These are phyloP conservation scores for Phaedon cochleariae DNA, from an alignment of 2,888 invertebrate species.

Conservation along the genomic window DNA sequence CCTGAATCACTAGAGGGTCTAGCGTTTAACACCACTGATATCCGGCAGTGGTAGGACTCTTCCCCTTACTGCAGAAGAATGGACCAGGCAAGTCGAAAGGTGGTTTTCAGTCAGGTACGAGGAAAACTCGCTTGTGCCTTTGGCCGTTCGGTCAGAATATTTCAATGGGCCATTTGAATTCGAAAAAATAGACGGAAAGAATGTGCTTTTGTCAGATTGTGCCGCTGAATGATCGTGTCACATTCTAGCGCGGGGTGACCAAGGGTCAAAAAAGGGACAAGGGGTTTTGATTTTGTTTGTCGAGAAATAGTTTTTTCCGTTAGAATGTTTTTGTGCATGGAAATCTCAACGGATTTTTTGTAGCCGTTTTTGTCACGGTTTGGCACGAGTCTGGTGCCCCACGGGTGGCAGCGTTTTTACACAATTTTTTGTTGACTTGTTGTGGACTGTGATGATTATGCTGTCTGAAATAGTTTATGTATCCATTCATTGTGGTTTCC, in stretches of 20 bases:
- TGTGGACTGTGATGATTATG: no score
- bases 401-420: conserved; percentile 35
- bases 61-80: conserved; percentile 40
- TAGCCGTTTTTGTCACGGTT: conserved; percentile 39
- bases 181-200: conserved; percentile 42
- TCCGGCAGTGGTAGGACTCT: conserved; percentile 31
- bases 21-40: conserved; percentile 20
- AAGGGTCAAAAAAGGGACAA: conserved; percentile 48
- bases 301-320: conserved; percentile 47
- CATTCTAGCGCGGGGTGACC: conserved; percentile 44
- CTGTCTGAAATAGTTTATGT: no score
- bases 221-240: conserved; percentile 29
- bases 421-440: conserved; percentile 44
- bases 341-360: conserved; percentile 52
- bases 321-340: conserved; percentile 39
- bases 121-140: conserved; percentile 25
- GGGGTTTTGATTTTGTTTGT: conserved; percentile 41
- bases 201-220: conserved; percentile 32
- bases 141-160: conserved; percentile 42
- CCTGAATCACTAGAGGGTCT: background rate
- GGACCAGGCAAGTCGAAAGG: conserved; percentile 32
- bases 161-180: conserved; percentile 45
- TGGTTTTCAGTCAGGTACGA: conserved; percentile 24
- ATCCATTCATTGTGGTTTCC: background rate
- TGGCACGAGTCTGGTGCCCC: conserved; percentile 41